Conservation (phyloP, 2,797 vertebrate genomes). For the Ceyx erithaca region DNA sequence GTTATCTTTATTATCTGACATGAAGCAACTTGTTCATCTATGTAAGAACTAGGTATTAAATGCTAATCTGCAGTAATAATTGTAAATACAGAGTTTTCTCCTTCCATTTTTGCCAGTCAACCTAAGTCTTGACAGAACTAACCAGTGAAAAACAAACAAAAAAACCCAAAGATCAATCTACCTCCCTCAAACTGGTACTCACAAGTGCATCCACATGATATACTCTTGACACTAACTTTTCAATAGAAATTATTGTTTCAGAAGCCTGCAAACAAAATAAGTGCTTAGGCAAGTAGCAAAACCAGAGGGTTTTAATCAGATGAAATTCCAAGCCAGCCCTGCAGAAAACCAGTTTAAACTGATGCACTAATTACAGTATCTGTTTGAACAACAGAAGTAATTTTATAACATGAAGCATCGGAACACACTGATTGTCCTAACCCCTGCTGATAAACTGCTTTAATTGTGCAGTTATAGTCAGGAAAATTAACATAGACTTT, state of each 20-base stretch:
- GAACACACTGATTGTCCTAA: slow-evolving; percentile 72
- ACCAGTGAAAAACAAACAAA: background rate
- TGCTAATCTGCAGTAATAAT: background rate
- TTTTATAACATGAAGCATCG: slow-evolving; percentile 69
- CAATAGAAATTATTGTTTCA: background rate
- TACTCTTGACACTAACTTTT: background rate
- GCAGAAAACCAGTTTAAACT: slow-evolving; percentile 59
- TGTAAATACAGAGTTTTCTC: background rate
- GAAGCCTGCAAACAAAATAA: background rate
- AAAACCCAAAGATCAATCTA: background rate
- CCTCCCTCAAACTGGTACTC: background rate
- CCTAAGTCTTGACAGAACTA: background rate
- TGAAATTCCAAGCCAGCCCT: background rate
- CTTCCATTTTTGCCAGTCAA: background rate
- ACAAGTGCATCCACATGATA: background rate
- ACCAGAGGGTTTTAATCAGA: background rate
- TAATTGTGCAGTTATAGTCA: slow-evolving; percentile 74
- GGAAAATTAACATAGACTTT: slow-evolving; percentile 72
- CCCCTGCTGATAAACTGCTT: slow-evolving; percentile 72
- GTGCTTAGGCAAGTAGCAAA: slow-evolving; percentile 6
- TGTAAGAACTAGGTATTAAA: background rate
- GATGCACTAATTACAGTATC: slow-evolving; percentile 72
- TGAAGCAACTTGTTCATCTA: background rate
- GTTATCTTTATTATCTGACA: background rate
- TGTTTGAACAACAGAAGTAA: slow-evolving; percentile 78